phyloP scores from a whole-genome alignment of 2,797 vertebrate species.

The Anguilla anguilla region DNA sequence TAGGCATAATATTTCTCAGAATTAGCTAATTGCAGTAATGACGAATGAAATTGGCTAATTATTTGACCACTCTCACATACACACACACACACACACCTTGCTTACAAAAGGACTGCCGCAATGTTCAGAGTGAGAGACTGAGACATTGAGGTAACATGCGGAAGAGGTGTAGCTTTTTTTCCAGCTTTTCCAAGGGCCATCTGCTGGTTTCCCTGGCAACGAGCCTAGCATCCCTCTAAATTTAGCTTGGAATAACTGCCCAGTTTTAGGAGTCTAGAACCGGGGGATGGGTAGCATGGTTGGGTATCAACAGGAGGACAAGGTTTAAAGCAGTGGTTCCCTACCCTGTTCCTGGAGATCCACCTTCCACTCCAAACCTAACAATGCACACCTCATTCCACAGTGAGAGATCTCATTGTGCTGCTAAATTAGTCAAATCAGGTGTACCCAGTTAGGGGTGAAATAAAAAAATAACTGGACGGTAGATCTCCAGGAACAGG shows the following conservation, averaged over 20 bases:
- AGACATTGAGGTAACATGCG: background rate
- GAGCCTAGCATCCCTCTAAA: conserved; percentile 6
- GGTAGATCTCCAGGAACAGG: background rate
- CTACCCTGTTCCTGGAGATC: background rate
- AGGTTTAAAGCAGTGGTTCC: background rate
- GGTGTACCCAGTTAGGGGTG: background rate
- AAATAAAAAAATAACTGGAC: background rate
- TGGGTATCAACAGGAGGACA: background rate
- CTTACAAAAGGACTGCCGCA: background rate
- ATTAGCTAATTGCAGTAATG: too few relatives aligned
- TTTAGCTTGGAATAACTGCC: conserved; percentile 6
- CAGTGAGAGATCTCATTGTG: background rate
- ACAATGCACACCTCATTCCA: background rate
- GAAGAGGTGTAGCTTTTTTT: background rate
- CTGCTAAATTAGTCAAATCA: background rate
- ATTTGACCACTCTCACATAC: background rate
- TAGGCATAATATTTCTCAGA: too few relatives aligned
- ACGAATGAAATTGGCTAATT: background rate
- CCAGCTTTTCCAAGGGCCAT: background rate
- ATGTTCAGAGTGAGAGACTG: background rate
- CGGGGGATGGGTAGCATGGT: background rate
- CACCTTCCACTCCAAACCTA: too few relatives aligned
- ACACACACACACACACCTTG: background rate
- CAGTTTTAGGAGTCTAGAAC: background rate
- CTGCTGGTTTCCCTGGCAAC: conserved; percentile 29